phyloP scores from a whole-genome alignment of 1,140 invertebrate genomes.

The Rhyacophila brunnea region DNA sequence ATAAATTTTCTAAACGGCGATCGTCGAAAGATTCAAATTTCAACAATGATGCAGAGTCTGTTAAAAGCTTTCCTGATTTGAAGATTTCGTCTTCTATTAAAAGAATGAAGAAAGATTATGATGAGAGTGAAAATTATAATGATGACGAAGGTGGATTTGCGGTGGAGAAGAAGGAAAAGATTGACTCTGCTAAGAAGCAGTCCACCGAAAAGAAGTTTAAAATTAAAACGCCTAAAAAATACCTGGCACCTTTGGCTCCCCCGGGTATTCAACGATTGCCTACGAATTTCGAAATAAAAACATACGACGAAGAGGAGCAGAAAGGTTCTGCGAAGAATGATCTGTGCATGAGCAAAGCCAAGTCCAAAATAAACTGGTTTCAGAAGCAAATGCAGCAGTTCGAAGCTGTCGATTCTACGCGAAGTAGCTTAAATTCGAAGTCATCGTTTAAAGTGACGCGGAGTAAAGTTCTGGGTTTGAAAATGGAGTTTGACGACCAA shows the following conservation, averaged over 20 bases:
- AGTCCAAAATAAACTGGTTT: slow-evolving; percentile 51
- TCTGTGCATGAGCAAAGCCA: slow-evolving; percentile 47
- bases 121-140: neutral
- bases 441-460: slow-evolving; percentile 19
- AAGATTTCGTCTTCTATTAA: slow-evolving; percentile 7
- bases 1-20: slow-evolving; percentile 20
- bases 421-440: slow-evolving; percentile 40
- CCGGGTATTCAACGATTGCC: slow-evolving; percentile 38
- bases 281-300: slow-evolving; percentile 50
- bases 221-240: slow-evolving; percentile 17
- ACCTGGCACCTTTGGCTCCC: slow-evolving; percentile 28
- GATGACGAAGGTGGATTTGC: too few relatives aligned
- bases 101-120: slow-evolving; percentile 14
- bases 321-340: slow-evolving; percentile 38
- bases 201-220: neutral
- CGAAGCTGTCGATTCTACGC: slow-evolving; percentile 42
- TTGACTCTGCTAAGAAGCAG: too few relatives aligned
- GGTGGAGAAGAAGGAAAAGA: too few relatives aligned
- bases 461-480: slow-evolving; percentile 18
- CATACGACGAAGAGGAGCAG: slow-evolving; percentile 45
- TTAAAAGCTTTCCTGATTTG: too few relatives aligned
- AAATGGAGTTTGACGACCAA: slow-evolving; percentile 23
- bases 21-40: neutral
- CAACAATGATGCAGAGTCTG: too few relatives aligned
- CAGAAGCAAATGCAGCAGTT: slow-evolving; percentile 48